phyloP scores from a whole-genome alignment of 2,113 vertebrate species.

The Nematolebias whitei region DNA sequence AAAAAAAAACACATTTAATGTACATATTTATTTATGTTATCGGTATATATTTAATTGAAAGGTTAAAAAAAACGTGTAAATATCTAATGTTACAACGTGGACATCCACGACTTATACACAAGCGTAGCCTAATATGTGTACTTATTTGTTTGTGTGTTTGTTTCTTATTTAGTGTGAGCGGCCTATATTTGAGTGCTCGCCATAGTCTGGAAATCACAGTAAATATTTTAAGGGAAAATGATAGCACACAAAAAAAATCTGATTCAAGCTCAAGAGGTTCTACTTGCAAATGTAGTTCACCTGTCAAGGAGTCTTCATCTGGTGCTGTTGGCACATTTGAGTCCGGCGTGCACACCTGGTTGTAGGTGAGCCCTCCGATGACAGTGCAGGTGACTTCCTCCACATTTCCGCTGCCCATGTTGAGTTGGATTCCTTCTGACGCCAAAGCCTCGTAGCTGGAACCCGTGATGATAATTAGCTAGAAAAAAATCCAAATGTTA shows the following conservation, averaged over 20 bases:
- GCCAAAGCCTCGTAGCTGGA: slow-evolving; percentile 86
- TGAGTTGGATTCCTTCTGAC: slow-evolving; percentile 87
- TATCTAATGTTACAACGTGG: no score
- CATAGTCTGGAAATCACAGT: no score
- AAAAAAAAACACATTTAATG: no score
- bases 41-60: no score
- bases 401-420: slow-evolving; percentile 71
- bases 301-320: slow-evolving; percentile 67
- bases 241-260: no score
- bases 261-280: background rate
- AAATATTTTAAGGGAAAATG: background rate
- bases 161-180: no score
- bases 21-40: no score
- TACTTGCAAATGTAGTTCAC: slow-evolving; percentile 32
- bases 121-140: no score
- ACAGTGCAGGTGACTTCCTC: slow-evolving; percentile 85
- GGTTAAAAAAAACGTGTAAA: no score
- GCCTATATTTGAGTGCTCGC: no score
- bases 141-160: no score
- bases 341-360: slow-evolving; percentile 71
- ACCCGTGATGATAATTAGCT: slow-evolving; percentile 90
- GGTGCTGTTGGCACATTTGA: slow-evolving; percentile 48
- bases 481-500: background rate
- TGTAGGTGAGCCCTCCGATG: slow-evolving; percentile 83
- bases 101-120: no score